Conservation (phyloP, 2,797 vertebrate genomes). For the Loris lydekkerianus region DNA sequence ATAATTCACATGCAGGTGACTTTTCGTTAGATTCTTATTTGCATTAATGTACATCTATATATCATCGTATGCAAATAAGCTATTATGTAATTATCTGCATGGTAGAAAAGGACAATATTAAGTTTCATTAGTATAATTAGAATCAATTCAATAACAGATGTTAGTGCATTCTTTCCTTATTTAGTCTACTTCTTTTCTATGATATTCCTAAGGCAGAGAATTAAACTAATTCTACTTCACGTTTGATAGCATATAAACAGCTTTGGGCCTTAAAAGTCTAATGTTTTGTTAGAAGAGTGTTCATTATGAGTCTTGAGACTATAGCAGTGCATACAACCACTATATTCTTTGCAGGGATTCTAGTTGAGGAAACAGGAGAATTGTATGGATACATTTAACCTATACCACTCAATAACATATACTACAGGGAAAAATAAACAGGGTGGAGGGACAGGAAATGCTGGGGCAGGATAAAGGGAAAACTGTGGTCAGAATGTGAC, state of each 20-base stretch:
- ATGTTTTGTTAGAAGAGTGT: not conserved
- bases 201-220: not conserved
- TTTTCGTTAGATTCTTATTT: slow-evolving; percentile 28
- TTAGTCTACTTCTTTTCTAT: slow-evolving; percentile 15
- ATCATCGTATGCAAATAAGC: slow-evolving; percentile 36
- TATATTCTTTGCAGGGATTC: not conserved
- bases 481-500: not conserved
- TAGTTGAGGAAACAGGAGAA: not conserved
- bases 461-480: not conserved
- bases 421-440: not conserved
- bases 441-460: not conserved
- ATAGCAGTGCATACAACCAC: not conserved
- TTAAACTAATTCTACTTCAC: not conserved
- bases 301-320: not conserved
- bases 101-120: slow-evolving; percentile 31
- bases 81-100: slow-evolving; percentile 15
- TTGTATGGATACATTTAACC: not conserved
- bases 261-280: not conserved
- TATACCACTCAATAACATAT: not conserved
- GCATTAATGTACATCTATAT: not conserved
- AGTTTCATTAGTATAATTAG: slow-evolving; percentile 58
- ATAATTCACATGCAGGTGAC: slow-evolving; percentile 14
- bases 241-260: not conserved
- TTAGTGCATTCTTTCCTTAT: not conserved
- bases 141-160: slow-evolving; percentile 51